A percentile compares a stretch with the other conserved stretches of the same genome.
phyloP scores from a whole-genome alignment of 2,113 vertebrate genomes.

The Kryptolebias marmoratus region DNA sequence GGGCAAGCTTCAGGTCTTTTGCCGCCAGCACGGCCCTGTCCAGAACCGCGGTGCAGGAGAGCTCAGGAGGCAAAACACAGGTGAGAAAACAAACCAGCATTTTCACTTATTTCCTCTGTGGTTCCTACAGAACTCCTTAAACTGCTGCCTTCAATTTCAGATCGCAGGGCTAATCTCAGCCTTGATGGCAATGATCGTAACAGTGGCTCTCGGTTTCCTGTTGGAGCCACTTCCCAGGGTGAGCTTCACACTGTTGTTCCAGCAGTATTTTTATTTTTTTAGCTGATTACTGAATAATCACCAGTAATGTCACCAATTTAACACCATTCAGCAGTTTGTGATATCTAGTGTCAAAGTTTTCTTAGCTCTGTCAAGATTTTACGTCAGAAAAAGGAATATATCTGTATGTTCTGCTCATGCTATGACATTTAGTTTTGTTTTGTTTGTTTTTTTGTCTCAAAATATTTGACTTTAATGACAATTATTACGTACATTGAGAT shows the following conservation, averaged over 20 bases:
- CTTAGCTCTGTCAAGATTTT: no score
- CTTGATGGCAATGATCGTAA: slow-evolving; percentile 86
- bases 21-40: slow-evolving; percentile 89
- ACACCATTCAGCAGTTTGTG: no score
- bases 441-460: no score
- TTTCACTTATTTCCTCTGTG: no score
- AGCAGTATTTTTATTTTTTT: neutral
- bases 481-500: no score
- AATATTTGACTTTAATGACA: no score
- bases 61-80: slow-evolving; percentile 95
- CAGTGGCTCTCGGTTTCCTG: slow-evolving; percentile 86
- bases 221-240: slow-evolving; percentile 90
- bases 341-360: no score
- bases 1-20: slow-evolving; percentile 89
- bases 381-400: no score
- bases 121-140: neutral
- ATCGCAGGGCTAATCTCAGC: slow-evolving; percentile 89
- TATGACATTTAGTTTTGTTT: no score
- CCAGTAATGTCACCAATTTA: no score
- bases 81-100: slow-evolving; percentile 56
- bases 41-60: slow-evolving; percentile 91
- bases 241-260: slow-evolving; percentile 31
- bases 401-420: no score
- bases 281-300: no score
- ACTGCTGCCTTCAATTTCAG: slow-evolving; percentile 64